Base-by-base conservation (phyloP, 1,140 invertebrate species). In the Melanaphis sacchari region DNA sequence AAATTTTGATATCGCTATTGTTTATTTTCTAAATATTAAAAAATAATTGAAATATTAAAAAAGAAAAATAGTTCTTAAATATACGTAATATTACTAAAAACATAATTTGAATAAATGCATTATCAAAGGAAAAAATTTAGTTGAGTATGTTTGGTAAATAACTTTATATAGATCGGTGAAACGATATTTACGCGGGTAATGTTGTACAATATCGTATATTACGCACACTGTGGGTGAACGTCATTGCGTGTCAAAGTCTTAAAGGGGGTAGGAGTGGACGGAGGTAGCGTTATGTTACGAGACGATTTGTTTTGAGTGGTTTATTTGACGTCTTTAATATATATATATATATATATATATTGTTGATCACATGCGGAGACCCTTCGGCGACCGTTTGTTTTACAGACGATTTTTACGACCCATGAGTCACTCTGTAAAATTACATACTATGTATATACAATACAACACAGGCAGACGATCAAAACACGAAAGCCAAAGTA, bases 221-320 rank as follows among this genome's bases (percentile, higher is more conserved):
- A 76, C 59, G 15, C 59, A 76, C 59, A 76, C 36, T n/a, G 59
- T n/a, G 31, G 15, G 59, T n/a, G 31, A 15, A 76, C 59, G 31
- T 18, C 59, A 36, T 76, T n/a, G 31, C 59, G 3, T 76, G 59
- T 76, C 59, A n/a, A 76, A n/a, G 59, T 76, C 31, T 18, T 22
- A 5, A n/a, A n/a, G 0, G 59, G 4, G 9, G 15, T 76, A n/a
- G n/a, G 8, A n/a, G 4, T 3, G 11, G n/a, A 15, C 5, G n/a
- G 31, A 7, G 59, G 59, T 18, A 6, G n/a, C 15, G 31, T 76
- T 15, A 36, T 76, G 59, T 76, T 76, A 76, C 59, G 59, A 76
- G 31, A 76, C 59, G n/a, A n/a, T 76, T 76, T 76, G 59, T 76
- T 76, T 76, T 76, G 59, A 76, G 59, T 76, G 59, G 59, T 76